phyloP scores from a whole-genome alignment of 2,797 vertebrate genomes.

The Trachops cirrhosus region DNA sequence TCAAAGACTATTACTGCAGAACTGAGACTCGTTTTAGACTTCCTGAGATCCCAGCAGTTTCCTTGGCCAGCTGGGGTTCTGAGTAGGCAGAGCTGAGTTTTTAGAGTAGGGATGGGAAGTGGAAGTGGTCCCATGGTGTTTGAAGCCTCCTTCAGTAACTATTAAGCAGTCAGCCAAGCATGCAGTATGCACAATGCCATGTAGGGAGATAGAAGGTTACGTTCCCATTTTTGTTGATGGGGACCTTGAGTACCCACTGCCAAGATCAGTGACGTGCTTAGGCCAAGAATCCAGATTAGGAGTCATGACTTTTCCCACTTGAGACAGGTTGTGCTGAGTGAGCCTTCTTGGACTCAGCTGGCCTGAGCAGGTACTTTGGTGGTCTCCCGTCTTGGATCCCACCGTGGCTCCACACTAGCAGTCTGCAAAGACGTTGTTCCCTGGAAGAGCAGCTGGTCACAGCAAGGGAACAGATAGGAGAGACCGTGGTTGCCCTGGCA shows the following conservation, averaged over 20 bases:
- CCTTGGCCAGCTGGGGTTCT: background rate
- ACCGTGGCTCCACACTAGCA: background rate
- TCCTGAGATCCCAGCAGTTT: background rate
- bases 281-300: background rate
- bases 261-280: background rate
- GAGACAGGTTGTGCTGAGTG: background rate
- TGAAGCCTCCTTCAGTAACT: background rate
- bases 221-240: constrained; percentile 18
- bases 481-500: background rate
- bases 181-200: background rate
- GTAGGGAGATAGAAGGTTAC: background rate
- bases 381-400: background rate
- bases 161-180: background rate
- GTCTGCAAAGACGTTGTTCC: background rate
- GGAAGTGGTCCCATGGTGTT: background rate
- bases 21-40: background rate
- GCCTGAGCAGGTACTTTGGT: background rate
- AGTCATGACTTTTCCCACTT: background rate
- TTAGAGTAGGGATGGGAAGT: background rate
- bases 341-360: background rate
- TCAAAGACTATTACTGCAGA: background rate
- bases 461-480: background rate
- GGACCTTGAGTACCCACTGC: background rate
- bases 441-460: background rate
- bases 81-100: background rate